Percentiles rank a stretch among this genome's conserved stretches.
Evolutionary conservation across 2,888 invertebrate genomes (phyloP).

Genomic region (Sinohyriopsis cumingii): DNA sequence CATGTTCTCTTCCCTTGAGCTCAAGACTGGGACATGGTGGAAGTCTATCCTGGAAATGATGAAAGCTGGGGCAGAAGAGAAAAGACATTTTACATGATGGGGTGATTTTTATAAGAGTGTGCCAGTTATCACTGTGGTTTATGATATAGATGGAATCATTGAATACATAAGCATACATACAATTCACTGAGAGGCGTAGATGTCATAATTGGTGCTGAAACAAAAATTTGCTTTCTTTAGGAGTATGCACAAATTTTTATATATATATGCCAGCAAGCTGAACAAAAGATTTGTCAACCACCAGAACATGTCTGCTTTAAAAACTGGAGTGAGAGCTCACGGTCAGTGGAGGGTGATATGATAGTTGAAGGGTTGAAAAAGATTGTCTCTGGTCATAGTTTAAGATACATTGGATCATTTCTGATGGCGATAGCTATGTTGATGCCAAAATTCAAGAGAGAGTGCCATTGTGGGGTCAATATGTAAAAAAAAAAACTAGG

Average conservation of each 20-base stretch:
- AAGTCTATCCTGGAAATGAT: conserved; percentile 9
- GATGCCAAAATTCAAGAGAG: conserved; percentile 6
- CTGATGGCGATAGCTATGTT: conserved; percentile 32
- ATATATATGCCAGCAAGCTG: conserved; percentile 13
- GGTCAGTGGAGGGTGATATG: conserved; percentile 29
- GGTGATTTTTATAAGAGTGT: conserved; percentile 16
- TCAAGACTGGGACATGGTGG: conserved; percentile 18
- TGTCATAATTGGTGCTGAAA: conserved; percentile 16
- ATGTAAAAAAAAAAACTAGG: conserved; percentile 16
- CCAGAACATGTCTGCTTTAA: conserved; percentile 21
- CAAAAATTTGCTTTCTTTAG: conserved; percentile 16
- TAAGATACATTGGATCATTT: conserved; percentile 20
- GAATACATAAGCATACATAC: conserved; percentile 23
- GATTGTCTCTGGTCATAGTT: conserved; percentile 15
- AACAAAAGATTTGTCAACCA: conserved; percentile 4
- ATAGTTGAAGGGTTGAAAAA: conserved; percentile 27
- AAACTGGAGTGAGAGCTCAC: conserved; percentile 26
- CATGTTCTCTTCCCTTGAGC: conserved; percentile 10
- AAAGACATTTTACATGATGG: conserved; percentile 8
- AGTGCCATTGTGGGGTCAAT: conserved; percentile 19
- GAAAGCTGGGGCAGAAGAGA: conserved; percentile 20
- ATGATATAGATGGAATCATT: conserved; percentile 25
- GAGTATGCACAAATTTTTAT: conserved; percentile 16
- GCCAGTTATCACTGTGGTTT: conserved; percentile 18
- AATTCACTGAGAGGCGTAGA: conserved; percentile 22